A percentile compares a stretch with the other conserved stretches of the same genome.
Evolutionary conservation across 2,888 invertebrate genomes (phyloP).

Genomic region (Tetramorium bicarinatum): DNA sequence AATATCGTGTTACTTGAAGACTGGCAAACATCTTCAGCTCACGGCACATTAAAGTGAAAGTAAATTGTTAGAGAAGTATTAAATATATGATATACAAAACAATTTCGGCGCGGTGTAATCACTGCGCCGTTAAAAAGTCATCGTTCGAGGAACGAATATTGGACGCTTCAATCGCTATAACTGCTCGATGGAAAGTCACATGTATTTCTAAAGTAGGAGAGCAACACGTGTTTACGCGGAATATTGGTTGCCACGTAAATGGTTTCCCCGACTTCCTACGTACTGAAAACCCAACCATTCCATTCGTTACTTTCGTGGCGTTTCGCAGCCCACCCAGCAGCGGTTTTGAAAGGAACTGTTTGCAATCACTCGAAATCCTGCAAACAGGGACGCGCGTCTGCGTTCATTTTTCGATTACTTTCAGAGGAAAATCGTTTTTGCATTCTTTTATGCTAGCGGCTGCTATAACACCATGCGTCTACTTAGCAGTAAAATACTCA

Average conservation of each 20-base stretch:
- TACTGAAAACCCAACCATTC: conserved; percentile 34
- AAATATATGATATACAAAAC: background rate
- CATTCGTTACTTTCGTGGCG: conserved; percentile 29
- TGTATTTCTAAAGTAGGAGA: conserved; percentile 31
- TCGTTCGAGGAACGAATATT: conserved; percentile 3
- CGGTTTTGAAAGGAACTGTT: conserved; percentile 41
- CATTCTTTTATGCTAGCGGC: background rate
- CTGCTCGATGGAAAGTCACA: conserved; percentile 14
- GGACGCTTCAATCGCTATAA: conserved; percentile 30
- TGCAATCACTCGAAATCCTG: conserved; percentile 50
- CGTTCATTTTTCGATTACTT: conserved; percentile 30
- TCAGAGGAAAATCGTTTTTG: conserved; percentile 25
- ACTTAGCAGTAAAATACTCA: background rate
- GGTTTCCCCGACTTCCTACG: conserved; percentile 37
- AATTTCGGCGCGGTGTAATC: background rate
- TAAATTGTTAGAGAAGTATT: background rate
- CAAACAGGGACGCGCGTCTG: conserved; percentile 15
- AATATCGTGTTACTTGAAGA: background rate
- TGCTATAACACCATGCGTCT: conserved; percentile 4
- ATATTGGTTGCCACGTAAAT: conserved; percentile 54
- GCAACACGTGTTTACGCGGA: conserved; percentile 58
- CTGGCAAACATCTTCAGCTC: background rate
- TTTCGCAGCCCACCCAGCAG: conserved; percentile 19
- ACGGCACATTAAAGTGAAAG: background rate
- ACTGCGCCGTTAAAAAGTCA: background rate